These are phyloP conservation scores for Drosophila nigritarsus DNA, from an alignment of 2,888 invertebrate genomes.

Conservation along the genomic window DNA sequence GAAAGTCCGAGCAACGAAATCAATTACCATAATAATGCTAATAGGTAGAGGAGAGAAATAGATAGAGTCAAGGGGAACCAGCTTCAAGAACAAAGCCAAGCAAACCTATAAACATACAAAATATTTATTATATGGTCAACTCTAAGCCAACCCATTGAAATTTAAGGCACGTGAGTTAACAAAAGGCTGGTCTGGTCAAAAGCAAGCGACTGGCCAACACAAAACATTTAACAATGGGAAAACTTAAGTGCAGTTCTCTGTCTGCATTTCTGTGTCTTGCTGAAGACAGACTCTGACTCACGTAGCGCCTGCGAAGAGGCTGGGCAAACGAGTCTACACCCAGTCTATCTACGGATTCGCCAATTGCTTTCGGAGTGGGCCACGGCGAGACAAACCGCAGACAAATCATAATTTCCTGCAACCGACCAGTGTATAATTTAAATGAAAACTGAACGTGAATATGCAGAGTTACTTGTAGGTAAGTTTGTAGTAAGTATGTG, in stretches of 20 bases:
- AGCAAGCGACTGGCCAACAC: constrained; percentile 17
- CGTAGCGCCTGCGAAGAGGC: constrained; percentile 26
- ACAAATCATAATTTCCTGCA: constrained; percentile 73
- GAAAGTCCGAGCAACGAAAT: constrained; percentile 30
- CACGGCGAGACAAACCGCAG: constrained; percentile 57
- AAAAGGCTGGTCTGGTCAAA: constrained; percentile 35
- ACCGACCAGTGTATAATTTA: constrained; percentile 53
- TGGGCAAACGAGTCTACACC: constrained; percentile 37
- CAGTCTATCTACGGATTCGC: constrained; percentile 4
- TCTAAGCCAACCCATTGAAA: constrained; percentile 43
- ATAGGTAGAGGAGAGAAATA: constrained; percentile 42
- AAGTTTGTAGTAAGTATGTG: background rate
- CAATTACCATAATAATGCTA: constrained; percentile 71
- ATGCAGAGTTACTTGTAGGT: constrained; percentile 2
- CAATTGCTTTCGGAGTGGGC: constrained; percentile 28
- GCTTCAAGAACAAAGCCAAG: constrained; percentile 2
- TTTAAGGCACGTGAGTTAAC: constrained; percentile 41
- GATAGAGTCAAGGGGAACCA: constrained; percentile 15
- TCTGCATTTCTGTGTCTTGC: constrained; percentile 15
- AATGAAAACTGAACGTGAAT: constrained; percentile 48
- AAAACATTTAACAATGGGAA: constrained; percentile 38
- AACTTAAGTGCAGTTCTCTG: constrained; percentile 21
- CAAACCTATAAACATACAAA: constrained; percentile 42
- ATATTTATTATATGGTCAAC: constrained; percentile 14
- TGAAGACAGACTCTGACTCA: constrained; percentile 34